Conservation (phyloP, 2,113 vertebrate genomes). For the Epinephelus fuscoguttatus region DNA sequence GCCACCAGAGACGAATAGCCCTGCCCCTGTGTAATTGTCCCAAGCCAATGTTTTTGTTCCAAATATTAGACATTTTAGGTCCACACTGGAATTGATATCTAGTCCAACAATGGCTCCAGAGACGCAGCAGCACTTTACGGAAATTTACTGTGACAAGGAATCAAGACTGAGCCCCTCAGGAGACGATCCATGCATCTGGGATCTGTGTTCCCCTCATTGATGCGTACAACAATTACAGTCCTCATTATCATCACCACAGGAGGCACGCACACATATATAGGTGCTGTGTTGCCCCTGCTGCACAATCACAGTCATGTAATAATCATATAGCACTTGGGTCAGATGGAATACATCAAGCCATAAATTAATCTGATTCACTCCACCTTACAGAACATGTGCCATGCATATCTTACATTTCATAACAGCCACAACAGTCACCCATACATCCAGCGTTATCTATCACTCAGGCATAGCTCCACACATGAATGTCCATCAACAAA, state of each 20-base stretch:
- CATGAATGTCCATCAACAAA: conserved; percentile 61
- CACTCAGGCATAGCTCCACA: conserved; percentile 65
- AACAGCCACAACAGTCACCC: conserved; percentile 70
- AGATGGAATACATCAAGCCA: conserved; percentile 60
- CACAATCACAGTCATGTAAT: conserved; percentile 65
- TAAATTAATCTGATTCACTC: conserved; percentile 58
- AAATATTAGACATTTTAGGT: conserved; percentile 53
- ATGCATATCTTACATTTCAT: conserved; percentile 76
- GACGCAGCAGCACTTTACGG: conserved; percentile 64
- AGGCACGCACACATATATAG: conserved; percentile 56
- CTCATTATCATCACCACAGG: conserved; percentile 72
- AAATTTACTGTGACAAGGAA: conserved; percentile 77
- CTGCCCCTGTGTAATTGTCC: conserved; percentile 23
- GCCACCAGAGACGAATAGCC: conserved; percentile 26
- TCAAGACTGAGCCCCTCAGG: conserved; percentile 65
- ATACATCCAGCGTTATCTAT: conserved; percentile 40
- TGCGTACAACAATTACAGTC: conserved; percentile 69
- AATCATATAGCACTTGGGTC: conserved; percentile 58
- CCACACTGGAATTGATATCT: conserved; percentile 43
- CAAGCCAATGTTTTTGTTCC: conserved; percentile 52
- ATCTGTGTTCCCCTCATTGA: conserved; percentile 68
- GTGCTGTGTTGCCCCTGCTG: conserved; percentile 54
- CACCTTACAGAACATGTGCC: conserved; percentile 74
- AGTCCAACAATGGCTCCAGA: conserved; percentile 67
- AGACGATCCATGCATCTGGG: conserved; percentile 65